Evolutionary conservation across 37 sponge, comb jelly and placozoan genomes (phyloP).

Genomic region (Amphimedon queenslandica): DNA sequence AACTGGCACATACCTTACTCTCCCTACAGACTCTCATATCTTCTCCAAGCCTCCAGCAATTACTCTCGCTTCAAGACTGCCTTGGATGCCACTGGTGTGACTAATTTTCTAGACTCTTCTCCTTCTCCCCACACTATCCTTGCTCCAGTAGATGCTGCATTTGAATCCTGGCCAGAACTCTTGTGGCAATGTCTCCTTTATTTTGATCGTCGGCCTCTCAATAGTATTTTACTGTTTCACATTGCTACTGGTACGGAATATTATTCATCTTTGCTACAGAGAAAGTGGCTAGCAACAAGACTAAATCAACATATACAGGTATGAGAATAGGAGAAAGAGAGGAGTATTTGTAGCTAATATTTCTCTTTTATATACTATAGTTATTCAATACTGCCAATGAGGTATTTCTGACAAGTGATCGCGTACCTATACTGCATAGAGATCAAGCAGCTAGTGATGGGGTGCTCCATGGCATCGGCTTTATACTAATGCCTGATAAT

Average conservation of each 20-base stretch:
- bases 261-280: slow-evolving; percentile 12
- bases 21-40: not conserved
- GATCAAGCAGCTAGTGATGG: slow-evolving; percentile 46
- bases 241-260: slow-evolving; percentile 25
- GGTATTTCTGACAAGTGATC: not conserved
- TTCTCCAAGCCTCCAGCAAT: not conserved
- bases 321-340: no score
- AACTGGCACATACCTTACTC: not conserved
- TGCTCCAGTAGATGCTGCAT: slow-evolving; percentile 36
- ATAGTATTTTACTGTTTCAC: slow-evolving; percentile 36
- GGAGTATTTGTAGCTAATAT: no score
- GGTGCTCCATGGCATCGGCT: slow-evolving; percentile 50
- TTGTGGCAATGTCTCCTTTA: not conserved
- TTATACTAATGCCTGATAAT: slow-evolving; percentile 29
- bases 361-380: no score
- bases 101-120: not conserved
- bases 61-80: not conserved
- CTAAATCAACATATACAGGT: no score
- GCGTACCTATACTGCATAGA: not conserved
- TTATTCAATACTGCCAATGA: no score
- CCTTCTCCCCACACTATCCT: slow-evolving; percentile 37
- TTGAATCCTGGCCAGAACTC: not conserved
- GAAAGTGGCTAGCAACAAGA: slow-evolving; percentile 7
- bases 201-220: slow-evolving; percentile 26
- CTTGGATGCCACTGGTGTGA: not conserved